Base-by-base conservation (phyloP, 2,113 vertebrate genomes). In the Phyllostomus hastatus region DNA sequence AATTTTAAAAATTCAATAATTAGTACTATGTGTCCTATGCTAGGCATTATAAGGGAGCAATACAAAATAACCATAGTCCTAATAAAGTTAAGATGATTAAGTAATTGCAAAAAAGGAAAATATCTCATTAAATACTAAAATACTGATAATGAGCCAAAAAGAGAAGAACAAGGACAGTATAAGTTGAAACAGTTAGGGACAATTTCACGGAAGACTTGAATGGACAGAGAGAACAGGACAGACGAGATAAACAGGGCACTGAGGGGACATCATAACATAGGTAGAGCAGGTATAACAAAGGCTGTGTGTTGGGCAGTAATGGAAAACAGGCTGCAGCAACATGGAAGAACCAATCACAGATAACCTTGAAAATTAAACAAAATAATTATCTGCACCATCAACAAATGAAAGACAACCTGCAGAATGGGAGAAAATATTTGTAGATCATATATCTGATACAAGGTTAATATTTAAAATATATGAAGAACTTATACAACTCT, bases 61-160 rank as follows among this genome's bases (percentile, higher is more conserved):
- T 16, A 86, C 38, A 81, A 61, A 94, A 89, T 69, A 73, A 91
- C 33, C 26, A 46, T 8, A 61, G 67, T 67, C 41, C 35, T 52
- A 54, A 17, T 85, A 95, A 86, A 87, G 52, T 72, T 91, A 84
- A 88, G 16, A 95, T 75, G 26, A 95, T 75, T 73, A 92, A 85
- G 41, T 61, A 94, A 91, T 80, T 80, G 85, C 14, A 83, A 88
- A 92, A 69, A 46, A 26, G 41, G 31, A 94, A 86, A 91, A 12
- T 48, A 92, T 50, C 24, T 89, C 48, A 69, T 84, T 97, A 85
- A 84, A n/a, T 85, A 89, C 84, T 84, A 91, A 89, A 92, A 86
- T 86, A 92, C 11, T 75, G 61, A 96, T 43, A 85, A 92, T 66
- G 41, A 88, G n/a, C 38, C 38, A 92, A 82, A 92, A 76, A 70